Evolutionary conservation across 2,797 vertebrate species (phyloP).

Genomic region (Varecia variegata): DNA sequence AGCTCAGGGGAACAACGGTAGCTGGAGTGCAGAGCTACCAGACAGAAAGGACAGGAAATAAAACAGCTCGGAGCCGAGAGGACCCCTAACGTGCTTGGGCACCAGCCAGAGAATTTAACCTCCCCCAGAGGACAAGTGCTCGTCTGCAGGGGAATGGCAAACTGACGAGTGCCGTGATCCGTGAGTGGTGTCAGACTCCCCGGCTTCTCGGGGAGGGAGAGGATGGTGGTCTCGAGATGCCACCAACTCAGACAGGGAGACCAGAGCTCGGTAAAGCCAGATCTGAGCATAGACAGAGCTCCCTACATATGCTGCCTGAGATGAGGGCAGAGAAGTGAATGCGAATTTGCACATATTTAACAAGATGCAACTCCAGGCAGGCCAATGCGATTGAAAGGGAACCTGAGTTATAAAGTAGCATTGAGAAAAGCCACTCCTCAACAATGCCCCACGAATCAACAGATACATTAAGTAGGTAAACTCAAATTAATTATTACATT

Average conservation of each 20-base stretch:
- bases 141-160: neutral
- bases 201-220: neutral
- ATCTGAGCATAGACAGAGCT: neutral
- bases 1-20: neutral
- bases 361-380: neutral
- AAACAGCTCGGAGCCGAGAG: neutral
- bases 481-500: neutral
- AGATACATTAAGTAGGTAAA: neutral
- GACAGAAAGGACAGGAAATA: neutral
- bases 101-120: neutral
- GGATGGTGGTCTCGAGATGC: neutral
- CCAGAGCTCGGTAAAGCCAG: neutral
- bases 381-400: neutral
- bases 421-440: neutral
- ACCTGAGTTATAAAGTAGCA: neutral
- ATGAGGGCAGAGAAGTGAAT: neutral
- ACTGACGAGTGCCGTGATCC: neutral
- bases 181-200: neutral
- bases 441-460: neutral
- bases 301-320: neutral
- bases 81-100: neutral
- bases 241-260: neutral
- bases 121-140: neutral
- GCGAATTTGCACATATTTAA: neutral
- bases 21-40: neutral